Base-by-base conservation (phyloP, 2,113 vertebrate genomes). In the Coryphaenoides rupestris region DNA sequence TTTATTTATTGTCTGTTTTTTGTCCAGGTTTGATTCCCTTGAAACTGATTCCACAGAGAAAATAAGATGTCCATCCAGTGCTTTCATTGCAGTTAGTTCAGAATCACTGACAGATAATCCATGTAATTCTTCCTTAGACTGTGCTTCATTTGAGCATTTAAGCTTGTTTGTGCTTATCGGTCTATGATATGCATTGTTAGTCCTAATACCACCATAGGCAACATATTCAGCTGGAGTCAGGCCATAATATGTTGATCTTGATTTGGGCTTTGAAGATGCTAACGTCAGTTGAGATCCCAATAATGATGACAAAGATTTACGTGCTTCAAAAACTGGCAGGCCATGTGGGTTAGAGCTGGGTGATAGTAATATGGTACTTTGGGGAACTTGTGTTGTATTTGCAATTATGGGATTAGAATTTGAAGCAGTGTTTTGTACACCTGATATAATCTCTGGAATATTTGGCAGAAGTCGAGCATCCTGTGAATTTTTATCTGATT, bases 231-330 rank as follows among this genome's bases (percentile, higher is more conserved):
- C 45, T 64, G 90, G 89, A 59, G 86, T 89, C 49, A 90, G 79
- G 19, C 90, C 90, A 28, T 89, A 90, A 77, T 90, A 91, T 62
- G 78, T 86, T 54, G 86, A 90, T 46, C 75, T 75, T 15, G 77
- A 77, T 76, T 86, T 89, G 5, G 69, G 66, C 65, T 84, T 88
- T 62, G 80, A 83, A 7, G 22, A 45, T 3, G 28, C 74, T 55
- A 82, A 77, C 22, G 79, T 60, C 62, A 75, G 85, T 69, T 89
- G 83, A 52, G 58, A 66, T 45, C 77, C 84, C 61, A 89, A 40
- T 15, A 87, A 68, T 23, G 87, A 87, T 2, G 81, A 59, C 71
- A 83, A 77, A 55, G 87, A 84, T 62, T 84, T 89, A 21, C 83
- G 86, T 57, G 79, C 85, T 22, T 76, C 77, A 3, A 80, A 19